These are phyloP conservation scores for Tetrax tetrax DNA, from an alignment of 2,113 vertebrate species.

Conservation along the genomic window DNA sequence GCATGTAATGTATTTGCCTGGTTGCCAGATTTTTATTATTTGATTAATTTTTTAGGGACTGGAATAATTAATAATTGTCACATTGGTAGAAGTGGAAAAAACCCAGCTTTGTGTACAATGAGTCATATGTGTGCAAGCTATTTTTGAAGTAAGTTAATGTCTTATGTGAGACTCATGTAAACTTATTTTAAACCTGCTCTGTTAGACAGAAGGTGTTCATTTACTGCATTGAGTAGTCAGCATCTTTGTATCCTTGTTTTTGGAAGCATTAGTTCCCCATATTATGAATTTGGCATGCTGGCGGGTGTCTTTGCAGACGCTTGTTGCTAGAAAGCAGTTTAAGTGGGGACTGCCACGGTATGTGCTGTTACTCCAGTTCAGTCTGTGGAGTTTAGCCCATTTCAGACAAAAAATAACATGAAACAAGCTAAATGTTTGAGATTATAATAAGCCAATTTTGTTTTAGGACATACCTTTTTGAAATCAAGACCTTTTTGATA, in stretches of 20 bases:
- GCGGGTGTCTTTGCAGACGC: not conserved
- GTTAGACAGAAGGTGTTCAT: not conserved
- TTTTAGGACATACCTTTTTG: not conserved
- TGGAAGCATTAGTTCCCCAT: not conserved
- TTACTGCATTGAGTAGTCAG: not conserved
- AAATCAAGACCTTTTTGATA: not conserved
- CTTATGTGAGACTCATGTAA: not conserved
- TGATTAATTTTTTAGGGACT: not conserved
- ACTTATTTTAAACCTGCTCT: not conserved
- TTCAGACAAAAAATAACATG: not conserved
- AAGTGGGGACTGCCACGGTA: constrained; percentile 46
- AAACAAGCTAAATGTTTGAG: not conserved
- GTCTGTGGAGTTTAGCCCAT: not conserved
- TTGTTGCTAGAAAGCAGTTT: not conserved
- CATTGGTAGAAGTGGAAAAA: not conserved
- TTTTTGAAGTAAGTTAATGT: not conserved
- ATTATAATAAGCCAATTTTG: not conserved
- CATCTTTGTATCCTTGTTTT: not conserved
- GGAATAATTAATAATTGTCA: not conserved
- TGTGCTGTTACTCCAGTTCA: constrained; percentile 74
- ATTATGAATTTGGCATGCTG: not conserved
- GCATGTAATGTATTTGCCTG: not conserved
- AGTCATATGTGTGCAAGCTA: not conserved
- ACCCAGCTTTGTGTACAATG: not conserved
- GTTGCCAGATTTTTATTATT: not conserved